Conservation (phyloP, 1,140 invertebrate species). For the Nylanderia fulva region DNA sequence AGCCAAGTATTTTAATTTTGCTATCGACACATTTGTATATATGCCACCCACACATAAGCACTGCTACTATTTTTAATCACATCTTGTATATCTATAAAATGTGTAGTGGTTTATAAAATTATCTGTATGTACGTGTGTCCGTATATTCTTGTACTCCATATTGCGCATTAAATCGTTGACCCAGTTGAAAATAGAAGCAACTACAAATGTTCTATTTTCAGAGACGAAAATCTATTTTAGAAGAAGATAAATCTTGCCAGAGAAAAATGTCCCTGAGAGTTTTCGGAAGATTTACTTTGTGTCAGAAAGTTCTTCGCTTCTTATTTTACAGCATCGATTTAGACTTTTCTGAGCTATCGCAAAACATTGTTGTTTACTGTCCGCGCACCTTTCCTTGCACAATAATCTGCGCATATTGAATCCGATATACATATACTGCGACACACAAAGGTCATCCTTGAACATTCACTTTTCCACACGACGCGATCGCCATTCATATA, state of each 20-base stretch:
- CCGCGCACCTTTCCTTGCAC: no score
- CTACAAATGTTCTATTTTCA: not conserved
- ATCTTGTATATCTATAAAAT: not conserved
- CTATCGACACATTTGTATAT: not conserved
- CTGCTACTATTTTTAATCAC: not conserved
- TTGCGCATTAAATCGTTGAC: conserved; percentile 42
- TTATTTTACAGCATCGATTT: not conserved
- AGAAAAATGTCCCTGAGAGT: not conserved
- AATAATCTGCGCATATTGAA: conserved; percentile 43
- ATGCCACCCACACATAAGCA: no score
- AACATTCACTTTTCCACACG: conserved; percentile 29
- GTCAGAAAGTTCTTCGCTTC: not conserved
- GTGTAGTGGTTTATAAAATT: conserved; percentile 4
- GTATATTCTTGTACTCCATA: not conserved
- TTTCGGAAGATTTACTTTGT: not conserved
- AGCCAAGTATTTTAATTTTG: not conserved
- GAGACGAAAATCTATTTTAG: no score
- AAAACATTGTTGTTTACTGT: conserved; percentile 61
- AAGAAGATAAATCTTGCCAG: no score
- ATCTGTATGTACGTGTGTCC: not conserved
- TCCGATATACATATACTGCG: not conserved
- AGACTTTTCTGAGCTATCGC: not conserved
- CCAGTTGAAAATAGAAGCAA: conserved; percentile 11
- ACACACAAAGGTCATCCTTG: conserved; percentile 60
- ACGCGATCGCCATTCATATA: conserved; percentile 55